phyloP scores from a whole-genome alignment of 1,140 invertebrate genomes.

The Acromyrmex heyeri region DNA sequence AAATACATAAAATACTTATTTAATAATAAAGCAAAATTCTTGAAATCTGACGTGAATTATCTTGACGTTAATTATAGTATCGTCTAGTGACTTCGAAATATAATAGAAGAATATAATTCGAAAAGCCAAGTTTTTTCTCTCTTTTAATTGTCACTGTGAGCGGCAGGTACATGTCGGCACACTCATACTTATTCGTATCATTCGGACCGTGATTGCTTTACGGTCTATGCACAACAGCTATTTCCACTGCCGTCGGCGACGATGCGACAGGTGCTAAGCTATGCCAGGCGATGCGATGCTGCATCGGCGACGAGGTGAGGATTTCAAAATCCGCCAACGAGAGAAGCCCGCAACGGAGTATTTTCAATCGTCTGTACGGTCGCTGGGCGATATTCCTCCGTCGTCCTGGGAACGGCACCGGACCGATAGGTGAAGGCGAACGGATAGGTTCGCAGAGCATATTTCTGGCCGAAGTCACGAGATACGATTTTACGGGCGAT shows the following conservation, averaged over 20 bases:
- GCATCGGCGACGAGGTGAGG: slow-evolving; percentile 52
- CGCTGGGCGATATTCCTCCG: slow-evolving; percentile 61
- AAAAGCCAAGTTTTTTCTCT: background rate
- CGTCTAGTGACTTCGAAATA: too few species aligned
- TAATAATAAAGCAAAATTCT: too few species aligned
- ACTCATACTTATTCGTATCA: slow-evolving; percentile 55
- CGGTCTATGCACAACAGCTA: slow-evolving; percentile 59
- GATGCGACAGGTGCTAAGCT: slow-evolving; percentile 71
- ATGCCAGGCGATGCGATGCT: slow-evolving; percentile 65
- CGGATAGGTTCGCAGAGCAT: slow-evolving; percentile 60
- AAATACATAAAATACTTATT: too few species aligned
- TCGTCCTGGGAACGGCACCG: slow-evolving; percentile 66
- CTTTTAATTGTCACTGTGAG: background rate
- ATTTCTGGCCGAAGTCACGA: slow-evolving; percentile 66
- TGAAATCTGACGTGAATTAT: too few species aligned
- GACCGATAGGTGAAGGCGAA: slow-evolving; percentile 73
- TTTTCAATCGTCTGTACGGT: slow-evolving; percentile 73
- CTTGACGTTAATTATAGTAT: too few species aligned
- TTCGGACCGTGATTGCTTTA: slow-evolving; percentile 26
- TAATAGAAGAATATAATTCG: too few species aligned
- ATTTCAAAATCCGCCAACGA: slow-evolving; percentile 68
- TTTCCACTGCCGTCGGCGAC: slow-evolving; percentile 69
- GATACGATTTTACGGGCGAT: slow-evolving; percentile 51
- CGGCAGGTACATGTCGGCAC: slow-evolving; percentile 18
- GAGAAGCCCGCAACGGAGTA: slow-evolving; percentile 64